Base-by-base conservation (phyloP, 2,113 vertebrate genomes). In the Cyprinus carpio region DNA sequence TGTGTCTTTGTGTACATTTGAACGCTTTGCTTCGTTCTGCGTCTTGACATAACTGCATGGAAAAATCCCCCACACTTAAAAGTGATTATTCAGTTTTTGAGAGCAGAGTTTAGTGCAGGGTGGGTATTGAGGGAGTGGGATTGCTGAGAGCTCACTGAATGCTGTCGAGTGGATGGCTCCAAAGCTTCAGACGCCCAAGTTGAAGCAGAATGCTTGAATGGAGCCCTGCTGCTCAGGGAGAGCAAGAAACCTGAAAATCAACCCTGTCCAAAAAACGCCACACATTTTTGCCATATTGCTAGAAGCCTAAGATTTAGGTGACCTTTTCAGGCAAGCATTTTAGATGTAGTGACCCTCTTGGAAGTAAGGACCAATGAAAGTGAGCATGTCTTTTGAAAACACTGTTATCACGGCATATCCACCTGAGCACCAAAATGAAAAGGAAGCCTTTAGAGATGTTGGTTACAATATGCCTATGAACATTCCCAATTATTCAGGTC, bases 11-110 rank as follows among this genome's bases (percentile, higher is more conserved):
- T 84, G 74, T 58, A 56, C 75, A 79, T 56, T 31, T 20, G 40
- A 67, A 27, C 62, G 46, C 29, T 27, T 72, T 72, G 69, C 69
- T 27, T 18, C 43, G 15, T 74, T 69, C 65, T 37, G 27, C 25
- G 46, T 84, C 18, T 81, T 81, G 51, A 62, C 67, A 77, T 79
- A 64, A 29, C 43, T 56, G 29, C 79, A 65, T 86, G 51, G 40
- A 86, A 65, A 75, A 51, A 75, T 76, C 75, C 25, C 23, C 43
- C 54, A 23, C 67, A 65, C 86, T 85, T 87, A 78, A 75, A 85
- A 43, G 80, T 77, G 74, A 85, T 87, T 82, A 85, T 87, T 78
- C 6, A 4, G 20, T 62, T 64, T 64, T 49, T 67, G 51, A 72
- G 78, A 80, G 80, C 64, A 34, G 40, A 64, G 69, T 43, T 79